Evolutionary conservation across 2,888 invertebrate genomes (phyloP), one percentile per base, ranked within the genome.

Genomic region (Tenthredo mesomela): DNA sequence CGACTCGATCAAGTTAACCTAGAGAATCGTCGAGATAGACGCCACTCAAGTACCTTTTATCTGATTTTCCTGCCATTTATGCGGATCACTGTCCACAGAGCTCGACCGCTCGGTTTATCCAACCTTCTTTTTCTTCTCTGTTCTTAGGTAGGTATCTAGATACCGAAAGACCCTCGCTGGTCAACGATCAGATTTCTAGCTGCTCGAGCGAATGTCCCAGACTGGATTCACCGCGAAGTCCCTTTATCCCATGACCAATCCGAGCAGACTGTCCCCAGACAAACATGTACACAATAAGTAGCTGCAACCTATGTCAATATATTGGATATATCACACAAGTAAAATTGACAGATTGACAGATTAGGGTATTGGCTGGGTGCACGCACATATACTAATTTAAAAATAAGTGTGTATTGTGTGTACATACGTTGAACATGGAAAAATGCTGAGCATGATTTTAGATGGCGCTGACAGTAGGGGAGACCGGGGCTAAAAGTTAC

Each of bases 31-130:
- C 33, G 61, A 77, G 78, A 84, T 61, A 77, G 84, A 84, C 78
- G 67, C 84, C 43, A 43, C 84, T 75, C 73, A 78, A 77, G 78
- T 77, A 78, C 84, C 77, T 84, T 84, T 84, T 78, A 84, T 84
- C 77, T 67, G 84, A 84, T 84, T 78, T 80, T 84, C 61, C 67
- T 65, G 84, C 75, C 84, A 78, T 84, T 84, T 84, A 47, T 50
- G 78, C 80, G 80, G 80, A 80, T 80, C 80, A 80, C 80, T 61
- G 80, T 80, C 80, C 80, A 61, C 80, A 80, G 58, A 80, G 80
- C 78, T 78, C 18, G 78, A 78, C 78, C 78, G 58, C 37, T 33
- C 33, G 78, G 80, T 80, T 80, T 61, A 40, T 80, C 61, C 80
- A 40, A 61, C 37, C 80, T 37, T 15, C 61, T 77, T 43, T 73